A percentile compares a stretch with the other conserved stretches of the same genome.
These are phyloP conservation scores for Sphaerodactylus townsendi DNA, from an alignment of 2,113 vertebrate species.

Conservation along the genomic window DNA sequence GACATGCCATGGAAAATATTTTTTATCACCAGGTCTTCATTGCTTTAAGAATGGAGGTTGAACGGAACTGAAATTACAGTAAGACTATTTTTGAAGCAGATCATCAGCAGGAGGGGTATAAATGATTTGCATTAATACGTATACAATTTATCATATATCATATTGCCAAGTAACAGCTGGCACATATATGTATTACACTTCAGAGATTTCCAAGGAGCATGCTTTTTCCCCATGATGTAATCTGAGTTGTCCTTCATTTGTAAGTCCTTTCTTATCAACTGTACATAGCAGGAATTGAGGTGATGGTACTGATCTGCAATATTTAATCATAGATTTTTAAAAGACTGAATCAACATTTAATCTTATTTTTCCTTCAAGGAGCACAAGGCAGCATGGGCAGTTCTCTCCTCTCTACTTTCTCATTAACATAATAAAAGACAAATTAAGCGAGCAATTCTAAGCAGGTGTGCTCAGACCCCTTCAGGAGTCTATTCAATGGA, in stretches of 20 bases:
- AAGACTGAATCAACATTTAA: no score
- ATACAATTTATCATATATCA: not conserved
- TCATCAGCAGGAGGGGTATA: no score
- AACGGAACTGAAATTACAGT: not conserved
- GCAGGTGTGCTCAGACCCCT: no score
- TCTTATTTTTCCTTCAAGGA: no score
- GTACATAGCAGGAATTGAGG: not conserved
- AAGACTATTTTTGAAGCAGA: not conserved
- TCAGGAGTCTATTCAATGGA: no score
- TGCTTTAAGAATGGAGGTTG: not conserved
- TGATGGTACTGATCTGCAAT: not conserved
- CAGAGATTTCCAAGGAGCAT: not conserved
- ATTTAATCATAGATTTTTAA: no score
- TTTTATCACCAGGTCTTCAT: not conserved
- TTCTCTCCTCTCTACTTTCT: no score
- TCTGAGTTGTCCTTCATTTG: not conserved
- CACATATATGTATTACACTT: not conserved
- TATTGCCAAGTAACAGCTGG: not conserved
- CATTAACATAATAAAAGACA: no score
- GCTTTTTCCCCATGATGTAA: not conserved
- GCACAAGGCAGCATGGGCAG: no score
- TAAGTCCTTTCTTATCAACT: not conserved
- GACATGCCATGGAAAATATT: not conserved
- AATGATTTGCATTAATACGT: not conserved
- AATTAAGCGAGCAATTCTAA: no score